phyloP scores from a whole-genome alignment of 2,113 vertebrate genomes.

The Notechis scutatus region DNA sequence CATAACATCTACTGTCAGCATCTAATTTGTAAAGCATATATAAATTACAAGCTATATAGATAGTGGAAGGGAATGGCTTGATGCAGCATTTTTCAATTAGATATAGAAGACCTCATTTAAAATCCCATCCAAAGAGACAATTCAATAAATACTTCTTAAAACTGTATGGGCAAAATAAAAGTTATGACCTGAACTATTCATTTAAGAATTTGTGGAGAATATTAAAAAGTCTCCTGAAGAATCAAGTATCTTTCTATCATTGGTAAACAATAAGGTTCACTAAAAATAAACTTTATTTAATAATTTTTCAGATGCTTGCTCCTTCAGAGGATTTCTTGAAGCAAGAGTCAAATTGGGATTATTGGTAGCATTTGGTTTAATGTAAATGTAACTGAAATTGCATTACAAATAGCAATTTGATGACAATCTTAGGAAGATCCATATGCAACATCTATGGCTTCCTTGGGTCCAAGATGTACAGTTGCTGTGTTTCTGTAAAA shows the following conservation, averaged over 20 bases:
- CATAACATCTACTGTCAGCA: not conserved
- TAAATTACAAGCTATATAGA: not conserved
- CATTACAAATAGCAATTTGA: not conserved
- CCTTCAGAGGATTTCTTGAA: not conserved
- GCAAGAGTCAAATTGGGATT: not conserved
- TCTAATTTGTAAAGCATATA: not conserved
- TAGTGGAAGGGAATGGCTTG: no score
- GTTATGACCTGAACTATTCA: not conserved
- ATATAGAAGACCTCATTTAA: not conserved
- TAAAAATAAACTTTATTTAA: not conserved
- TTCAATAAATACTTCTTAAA: not conserved
- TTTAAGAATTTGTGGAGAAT: not conserved
- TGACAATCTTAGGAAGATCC: not conserved
- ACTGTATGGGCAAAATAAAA: not conserved
- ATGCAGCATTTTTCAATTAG: not conserved
- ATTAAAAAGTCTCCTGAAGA: not conserved
- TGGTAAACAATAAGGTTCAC: no score
- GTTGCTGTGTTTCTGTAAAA: no score
- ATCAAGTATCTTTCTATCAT: not conserved
- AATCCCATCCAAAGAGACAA: not conserved
- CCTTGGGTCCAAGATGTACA: not conserved
- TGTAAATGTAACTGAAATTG: not conserved
- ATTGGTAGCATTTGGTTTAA: not conserved
- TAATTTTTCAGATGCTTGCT: not conserved
- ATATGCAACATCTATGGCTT: not conserved